Percentiles rank a stretch among this genome's conserved stretches.
Evolutionary conservation across 1,140 invertebrate genomes (phyloP).

Genomic region (Aphaenogaster floridana): DNA sequence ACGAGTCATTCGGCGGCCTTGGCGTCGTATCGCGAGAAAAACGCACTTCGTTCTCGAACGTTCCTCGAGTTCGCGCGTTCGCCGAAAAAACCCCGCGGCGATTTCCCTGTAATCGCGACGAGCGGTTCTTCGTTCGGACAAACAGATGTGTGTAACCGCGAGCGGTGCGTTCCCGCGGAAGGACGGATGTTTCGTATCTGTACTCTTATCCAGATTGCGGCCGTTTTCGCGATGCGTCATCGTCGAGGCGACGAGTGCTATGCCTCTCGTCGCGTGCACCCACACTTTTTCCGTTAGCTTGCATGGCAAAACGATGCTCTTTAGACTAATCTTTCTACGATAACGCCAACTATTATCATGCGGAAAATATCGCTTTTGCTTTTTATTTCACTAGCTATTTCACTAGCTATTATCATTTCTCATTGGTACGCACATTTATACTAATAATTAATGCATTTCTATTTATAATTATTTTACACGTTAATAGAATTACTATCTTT

Average conservation of each 20-base stretch:
- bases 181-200: not conserved
- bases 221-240: constrained; percentile 46
- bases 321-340: not conserved
- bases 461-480: constrained; percentile 18
- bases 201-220: constrained; percentile 11
- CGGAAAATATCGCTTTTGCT: not conserved
- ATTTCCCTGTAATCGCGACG: not conserved
- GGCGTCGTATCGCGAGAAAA: constrained; percentile 28
- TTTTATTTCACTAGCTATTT: not conserved
- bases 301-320: not conserved
- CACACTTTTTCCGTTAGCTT: not conserved
- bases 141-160: not conserved
- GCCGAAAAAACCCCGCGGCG: constrained; percentile 8
- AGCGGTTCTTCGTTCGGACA: not conserved
- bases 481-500: not conserved
- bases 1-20: constrained; percentile 51
- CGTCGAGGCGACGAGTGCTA: not conserved
- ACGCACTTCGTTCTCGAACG: constrained; percentile 17
- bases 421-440: not conserved
- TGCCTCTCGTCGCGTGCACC: not conserved
- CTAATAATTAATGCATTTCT: not conserved
- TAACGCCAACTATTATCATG: not conserved
- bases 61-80: not conserved
- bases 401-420: not conserved
- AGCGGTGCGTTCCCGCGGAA: not conserved